Evolutionary conservation across 2,113 vertebrate species (phyloP).

Genomic region (Phaetusa simplex): DNA sequence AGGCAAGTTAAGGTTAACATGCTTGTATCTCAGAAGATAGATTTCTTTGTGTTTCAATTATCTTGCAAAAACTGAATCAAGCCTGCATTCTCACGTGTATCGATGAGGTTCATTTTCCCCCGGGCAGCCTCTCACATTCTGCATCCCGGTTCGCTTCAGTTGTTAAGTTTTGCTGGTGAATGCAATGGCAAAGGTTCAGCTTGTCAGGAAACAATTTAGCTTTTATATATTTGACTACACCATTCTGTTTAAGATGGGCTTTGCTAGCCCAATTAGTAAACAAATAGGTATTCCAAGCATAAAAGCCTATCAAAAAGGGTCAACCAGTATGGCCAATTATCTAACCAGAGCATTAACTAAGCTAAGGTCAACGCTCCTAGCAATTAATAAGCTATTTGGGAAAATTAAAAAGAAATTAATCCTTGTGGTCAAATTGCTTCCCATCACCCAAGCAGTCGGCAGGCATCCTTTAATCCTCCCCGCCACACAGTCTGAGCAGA

Average conservation of each 20-base stretch:
- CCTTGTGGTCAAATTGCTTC: not conserved
- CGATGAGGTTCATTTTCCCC: not conserved
- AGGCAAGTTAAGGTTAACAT: not conserved
- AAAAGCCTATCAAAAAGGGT: not conserved
- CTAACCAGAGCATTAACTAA: not conserved
- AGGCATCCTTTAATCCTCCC: slow-evolving; percentile 74
- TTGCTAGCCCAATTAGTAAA: not conserved
- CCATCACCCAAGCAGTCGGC: not conserved
- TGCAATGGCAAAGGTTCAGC: not conserved
- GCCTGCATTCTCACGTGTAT: not conserved
- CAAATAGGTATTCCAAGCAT: not conserved
- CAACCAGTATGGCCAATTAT: not conserved
- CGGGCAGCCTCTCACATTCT: not conserved
- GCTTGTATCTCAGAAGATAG: not conserved
- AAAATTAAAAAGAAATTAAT: not conserved
- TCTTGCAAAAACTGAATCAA: not conserved
- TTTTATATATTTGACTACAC: not conserved
- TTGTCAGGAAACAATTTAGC: not conserved
- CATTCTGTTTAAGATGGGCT: not conserved
- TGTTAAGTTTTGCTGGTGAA: not conserved
- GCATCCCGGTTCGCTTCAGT: not conserved
- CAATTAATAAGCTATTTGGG: not conserved
- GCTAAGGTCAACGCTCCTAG: not conserved
- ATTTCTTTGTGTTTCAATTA: not conserved
- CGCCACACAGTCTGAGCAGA: slow-evolving; percentile 88